Conservation (phyloP, 1,140 invertebrate species). For the Drosophila melanogaster region Release_6_plus_ISO1_MT NT_033777.3:18422001-18422500, state of each 20-base stretch:
- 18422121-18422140: constrained; percentile 55
- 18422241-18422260: constrained; percentile 56
- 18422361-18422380: constrained; percentile 74
- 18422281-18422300: constrained; percentile 54
- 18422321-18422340: constrained; percentile 63
- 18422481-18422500: constrained; percentile 40
- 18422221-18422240: constrained; percentile 34
- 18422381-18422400: constrained; percentile 57
- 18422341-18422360: constrained; percentile 62
- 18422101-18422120: constrained; percentile 55
- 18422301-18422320: constrained; percentile 71
- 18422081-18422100: constrained; percentile 59
- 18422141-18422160: constrained; percentile 54
- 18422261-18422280: constrained; percentile 63
- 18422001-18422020: constrained; percentile 44
- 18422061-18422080: constrained; percentile 19
- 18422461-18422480: constrained; percentile 13
- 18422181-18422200: constrained; percentile 66
- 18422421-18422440: constrained; percentile 44
- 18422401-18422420: constrained; percentile 22
- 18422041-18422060: constrained; percentile 74
- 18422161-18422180: constrained; percentile 77
- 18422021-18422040: constrained; percentile 44
- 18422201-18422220: constrained; percentile 49
- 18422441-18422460: constrained; percentile 61